Evolutionary conservation across 2,113 vertebrate species (phyloP).

Genomic region (Oenanthe melanoleuca): DNA sequence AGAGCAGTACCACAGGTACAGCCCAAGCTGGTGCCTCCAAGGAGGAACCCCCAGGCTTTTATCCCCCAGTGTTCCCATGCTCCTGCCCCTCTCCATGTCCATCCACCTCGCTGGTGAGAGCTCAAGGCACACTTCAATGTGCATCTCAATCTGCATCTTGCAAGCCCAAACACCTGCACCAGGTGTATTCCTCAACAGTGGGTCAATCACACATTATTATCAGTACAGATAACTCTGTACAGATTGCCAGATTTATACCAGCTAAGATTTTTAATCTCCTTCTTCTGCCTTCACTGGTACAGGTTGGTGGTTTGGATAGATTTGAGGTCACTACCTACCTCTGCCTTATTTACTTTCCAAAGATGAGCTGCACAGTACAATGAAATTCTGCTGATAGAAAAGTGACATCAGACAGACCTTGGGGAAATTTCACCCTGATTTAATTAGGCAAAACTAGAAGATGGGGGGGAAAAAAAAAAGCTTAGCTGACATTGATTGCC

Average conservation of each 20-base stretch:
- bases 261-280: neutral
- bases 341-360: neutral
- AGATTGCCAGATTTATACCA: neutral
- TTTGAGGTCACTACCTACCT: neutral
- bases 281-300: neutral
- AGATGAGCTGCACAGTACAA: neutral
- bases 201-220: neutral
- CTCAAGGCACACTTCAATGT: neutral
- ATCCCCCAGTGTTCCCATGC: too few relatives aligned
- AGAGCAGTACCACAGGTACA: neutral
- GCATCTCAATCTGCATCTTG: neutral
- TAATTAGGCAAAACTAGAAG: constrained; percentile 13
- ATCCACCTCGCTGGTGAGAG: accelerated
- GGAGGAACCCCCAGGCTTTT: neutral
- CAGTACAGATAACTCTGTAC: neutral
- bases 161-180: neutral
- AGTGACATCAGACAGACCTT: neutral
- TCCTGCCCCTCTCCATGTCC: neutral
- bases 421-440: neutral
- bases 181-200: neutral
- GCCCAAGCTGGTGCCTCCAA: accelerated
- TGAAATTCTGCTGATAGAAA: constrained; percentile 20
- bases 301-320: neutral
- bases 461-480: accelerated
- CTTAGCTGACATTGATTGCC: neutral